Base-by-base conservation (phyloP, 2,888 invertebrate species). In the Aspidiotus rigidus region DNA sequence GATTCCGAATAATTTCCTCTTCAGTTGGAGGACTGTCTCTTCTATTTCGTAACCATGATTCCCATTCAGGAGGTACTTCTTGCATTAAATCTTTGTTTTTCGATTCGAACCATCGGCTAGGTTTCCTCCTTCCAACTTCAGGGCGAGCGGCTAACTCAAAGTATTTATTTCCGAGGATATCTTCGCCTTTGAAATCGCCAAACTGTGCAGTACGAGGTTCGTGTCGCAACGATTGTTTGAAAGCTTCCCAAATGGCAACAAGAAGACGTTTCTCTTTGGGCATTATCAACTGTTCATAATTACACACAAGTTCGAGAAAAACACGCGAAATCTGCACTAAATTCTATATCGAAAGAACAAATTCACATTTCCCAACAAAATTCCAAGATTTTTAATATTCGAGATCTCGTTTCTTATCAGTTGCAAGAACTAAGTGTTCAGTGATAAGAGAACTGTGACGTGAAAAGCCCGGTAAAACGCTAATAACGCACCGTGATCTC, bases 51-150 rank as follows among this genome's bases (percentile, higher is more conserved):
- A 93, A 79, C 93, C 93, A 93, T 8, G 92, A 82, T 76, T 91
- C 90, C 93, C 93, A 93, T 79, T 93, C 93, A 0, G 89, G 84
- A 0, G 93, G 89, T 74, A 90, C 76, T 75, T 89, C 88, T 75
- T 87, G 85, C 72, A 86, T 83, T 74, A 88, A 88, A 39, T 81
- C 77, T n/a, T 40, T 28, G 7, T 28, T 15, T 39, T 62, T 40
- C 0, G 71, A 66, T 16, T 73, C 73, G 64, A 73, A 73, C 71
- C 73, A 75, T 69, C 74, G 69, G n/a, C 70, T 70, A 39, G 71
- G 71, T 85, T 83, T 64, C 81, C 80, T 28, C 77, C 86, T 86
- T 0, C 87, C 87, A 62, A 79, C 75, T 63, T 84, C 80, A 0
- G 86, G 84, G 76, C 87, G 80, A 53, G 86, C 81, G 13, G 86